A percentile compares a stretch with the other conserved stretches of the same genome.
Conservation (phyloP, 2,888 invertebrate genomes). For the Glyphotaelius pellucidus region DNA sequence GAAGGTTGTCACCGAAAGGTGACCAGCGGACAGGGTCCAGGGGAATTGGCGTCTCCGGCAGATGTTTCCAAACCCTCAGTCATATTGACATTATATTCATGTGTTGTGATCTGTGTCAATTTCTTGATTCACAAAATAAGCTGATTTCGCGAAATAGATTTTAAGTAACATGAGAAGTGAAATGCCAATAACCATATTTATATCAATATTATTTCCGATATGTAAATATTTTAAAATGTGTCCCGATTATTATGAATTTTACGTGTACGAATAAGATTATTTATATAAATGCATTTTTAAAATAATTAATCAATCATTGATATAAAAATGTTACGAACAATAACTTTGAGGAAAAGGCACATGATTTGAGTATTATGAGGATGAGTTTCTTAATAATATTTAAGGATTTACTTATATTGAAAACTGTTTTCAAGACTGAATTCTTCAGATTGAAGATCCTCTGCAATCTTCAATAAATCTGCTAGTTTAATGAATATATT, state of each 20-base stretch:
- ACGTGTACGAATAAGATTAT: not conserved
- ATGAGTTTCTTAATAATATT: not conserved
- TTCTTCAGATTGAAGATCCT: conserved; percentile 59
- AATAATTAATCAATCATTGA: not conserved
- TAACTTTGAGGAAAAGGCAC: not conserved
- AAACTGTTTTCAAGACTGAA: conserved; percentile 59
- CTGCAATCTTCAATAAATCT: conserved; percentile 21
- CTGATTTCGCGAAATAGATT: conserved; percentile 32
- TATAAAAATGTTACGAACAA: not conserved
- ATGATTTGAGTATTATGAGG: not conserved
- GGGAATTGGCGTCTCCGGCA: conserved; percentile 55
- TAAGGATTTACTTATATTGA: not conserved
- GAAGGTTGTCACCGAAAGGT: conserved; percentile 51
- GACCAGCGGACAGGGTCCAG: conserved; percentile 59
- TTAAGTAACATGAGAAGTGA: not conserved
- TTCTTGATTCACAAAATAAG: conserved; percentile 40
- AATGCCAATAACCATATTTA: not conserved
- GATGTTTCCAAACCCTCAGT: not conserved
- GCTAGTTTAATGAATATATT: not conserved
- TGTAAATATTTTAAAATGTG: not conserved
- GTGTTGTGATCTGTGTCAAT: conserved; percentile 37
- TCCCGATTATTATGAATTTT: not conserved
- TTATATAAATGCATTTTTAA: not conserved
- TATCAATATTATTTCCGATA: not conserved
- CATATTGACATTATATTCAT: conserved; percentile 32